Evolutionary conservation across 2,797 vertebrate species (phyloP), one percentile per base, ranked within the genome.

Genomic region (Miichthys miiuy): DNA sequence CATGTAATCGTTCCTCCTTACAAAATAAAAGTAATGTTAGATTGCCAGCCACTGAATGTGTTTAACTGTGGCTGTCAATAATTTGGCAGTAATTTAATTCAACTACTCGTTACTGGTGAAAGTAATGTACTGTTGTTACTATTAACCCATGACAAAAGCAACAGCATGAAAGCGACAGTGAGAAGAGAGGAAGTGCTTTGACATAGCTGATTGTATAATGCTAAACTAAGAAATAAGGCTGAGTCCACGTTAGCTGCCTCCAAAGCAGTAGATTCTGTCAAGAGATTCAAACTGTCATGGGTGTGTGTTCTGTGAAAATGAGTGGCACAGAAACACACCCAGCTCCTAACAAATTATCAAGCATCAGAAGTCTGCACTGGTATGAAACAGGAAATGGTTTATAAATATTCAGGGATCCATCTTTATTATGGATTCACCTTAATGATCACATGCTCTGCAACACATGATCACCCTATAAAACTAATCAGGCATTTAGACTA

Each of bases 401-500:
- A 57, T 62, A 54, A 73, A 77, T 75, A 79, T 80, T 77, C 41
- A 52, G 20, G 16, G 14, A 17, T 38, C 16, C 9, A 3, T 80
- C 68, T 69, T 80, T 60, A 74, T 84, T 52, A 67, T n/a, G 8
- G 34, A n/a, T 81, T 63, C 66, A 76, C 75, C 60, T 71, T 81
- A 85, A 76, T 75, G 67, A 83, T 73, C 20, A 23, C 55, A n/a
- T 55, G 47, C 55, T 83, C 70, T 74, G 69, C 76, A 78, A 57
- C 58, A 18, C 11, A 55, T 34, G 46, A 71, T 80, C 48, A 44
- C 4, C 68, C 72, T n/a, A 14, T 82, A 74, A 83, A 88, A 61
- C 80, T 84, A 80, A 87, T 86, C 83, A 74, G 71, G 51, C 72
- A 47, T 81, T 85, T 75, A 81, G 69, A 80, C 41, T 47, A 23